These are phyloP conservation scores for Microcebus tavaratra DNA, from an alignment of 2,113 vertebrate species.

Conservation along the genomic window DNA sequence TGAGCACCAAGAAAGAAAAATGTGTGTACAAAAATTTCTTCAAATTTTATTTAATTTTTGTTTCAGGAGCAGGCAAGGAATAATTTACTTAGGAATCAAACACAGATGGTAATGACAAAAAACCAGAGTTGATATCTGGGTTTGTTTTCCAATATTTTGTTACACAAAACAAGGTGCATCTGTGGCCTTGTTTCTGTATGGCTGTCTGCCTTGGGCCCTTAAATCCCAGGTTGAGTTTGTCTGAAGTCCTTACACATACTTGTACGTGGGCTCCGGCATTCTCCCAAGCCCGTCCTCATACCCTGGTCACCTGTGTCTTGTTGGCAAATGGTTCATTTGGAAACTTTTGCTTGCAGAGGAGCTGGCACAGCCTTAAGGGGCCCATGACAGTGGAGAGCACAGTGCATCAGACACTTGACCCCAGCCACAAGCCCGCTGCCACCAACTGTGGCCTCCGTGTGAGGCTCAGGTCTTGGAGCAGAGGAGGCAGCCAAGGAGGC, in stretches of 20 bases:
- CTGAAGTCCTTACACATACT: neutral
- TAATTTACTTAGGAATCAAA: neutral
- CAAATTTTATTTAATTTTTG: neutral
- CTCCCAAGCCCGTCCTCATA: fast-evolving
- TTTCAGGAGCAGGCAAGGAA: neutral
- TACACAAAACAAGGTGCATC: neutral
- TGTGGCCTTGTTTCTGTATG: fast-evolving
- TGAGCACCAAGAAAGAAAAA: neutral
- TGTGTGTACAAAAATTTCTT: neutral
- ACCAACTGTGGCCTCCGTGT: fast-evolving
- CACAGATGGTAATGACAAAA: neutral
- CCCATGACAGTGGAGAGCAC: neutral
- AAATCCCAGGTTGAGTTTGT: fast-evolving
- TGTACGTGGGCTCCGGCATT: neutral
- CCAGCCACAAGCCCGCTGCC: neutral
- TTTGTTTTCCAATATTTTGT: neutral
- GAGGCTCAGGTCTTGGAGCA: neutral
- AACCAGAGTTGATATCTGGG: neutral
- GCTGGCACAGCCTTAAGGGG: neutral
- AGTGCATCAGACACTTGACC: neutral
- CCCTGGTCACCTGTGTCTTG: fast-evolving
- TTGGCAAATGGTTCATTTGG: neutral
- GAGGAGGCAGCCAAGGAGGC: neutral
- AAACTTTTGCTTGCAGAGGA: neutral
- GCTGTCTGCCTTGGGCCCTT: neutral